Base-by-base conservation (phyloP, 2,113 vertebrate species). In the Percina caprodes region DNA sequence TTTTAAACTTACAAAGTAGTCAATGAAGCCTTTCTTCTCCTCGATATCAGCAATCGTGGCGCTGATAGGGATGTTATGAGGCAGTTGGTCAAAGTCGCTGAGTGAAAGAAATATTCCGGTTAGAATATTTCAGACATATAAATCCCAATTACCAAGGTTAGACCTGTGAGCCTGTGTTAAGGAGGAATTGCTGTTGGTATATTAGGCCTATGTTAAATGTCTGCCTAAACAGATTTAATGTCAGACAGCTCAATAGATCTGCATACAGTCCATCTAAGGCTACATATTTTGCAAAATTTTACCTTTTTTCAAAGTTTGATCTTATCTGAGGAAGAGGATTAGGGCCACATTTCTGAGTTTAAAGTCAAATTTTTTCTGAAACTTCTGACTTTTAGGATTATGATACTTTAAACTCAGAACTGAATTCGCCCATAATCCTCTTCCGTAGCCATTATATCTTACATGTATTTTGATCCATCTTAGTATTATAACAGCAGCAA, bases 1-100 rank as follows among this genome's bases (percentile, higher is more conserved):
- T 46, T 52, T 19, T 0, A 46, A 13, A 83, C 98, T 96, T 94
- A 99, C 98, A 16, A 92, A 99, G 80, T 99, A 96, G 80, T 95
- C 96, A 46, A 96, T 96, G 92, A 99, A 99, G 30, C 98, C 97
- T 78, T 93, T 97, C 86, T 95, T 97, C 92, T 98, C 98, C 80
- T 99, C 97, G 1, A 95, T 92, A 67, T 99, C 98, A 2, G 98
- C 98, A 18, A 99, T 96, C 85, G 96, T 96, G 80, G 97, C 97
- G 0, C 94, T 97, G 88, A 97, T 24, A 0, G 97, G 95, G 19
- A 99, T 89, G 11, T 99, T 95, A 23, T 97, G 93, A 0, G 98
- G 97, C 56, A 99, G 96, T 92, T 99, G 98, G 24, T 99, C 97
- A 55, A 98, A 99, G 91, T 99, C 98, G 69, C 95, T 96, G 77